These are phyloP conservation scores for Psittacula derbiana DNA, from an alignment of 2,797 vertebrate genomes.

Conservation along the genomic window DNA sequence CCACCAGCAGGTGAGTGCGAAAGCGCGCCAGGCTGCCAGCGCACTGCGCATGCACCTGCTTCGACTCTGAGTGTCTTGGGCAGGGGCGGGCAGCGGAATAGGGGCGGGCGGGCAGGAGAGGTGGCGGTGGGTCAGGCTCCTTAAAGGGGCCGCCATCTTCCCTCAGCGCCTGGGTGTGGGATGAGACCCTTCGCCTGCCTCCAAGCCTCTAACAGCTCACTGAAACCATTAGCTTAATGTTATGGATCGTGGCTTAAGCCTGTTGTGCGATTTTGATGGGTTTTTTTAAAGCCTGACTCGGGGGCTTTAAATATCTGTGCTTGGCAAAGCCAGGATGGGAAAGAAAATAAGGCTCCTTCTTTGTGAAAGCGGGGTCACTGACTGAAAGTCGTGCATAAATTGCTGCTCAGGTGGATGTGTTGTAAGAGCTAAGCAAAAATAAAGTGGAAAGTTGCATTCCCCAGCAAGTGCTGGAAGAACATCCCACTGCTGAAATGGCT, in stretches of 20 bases:
- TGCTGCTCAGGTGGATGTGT: background rate
- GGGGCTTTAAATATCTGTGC: background rate
- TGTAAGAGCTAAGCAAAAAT: background rate
- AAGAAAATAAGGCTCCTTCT: background rate
- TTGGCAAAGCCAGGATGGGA: background rate
- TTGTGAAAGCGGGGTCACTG: background rate
- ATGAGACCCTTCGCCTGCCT: accelerated
- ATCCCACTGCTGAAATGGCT: accelerated
- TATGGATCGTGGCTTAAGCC: accelerated
- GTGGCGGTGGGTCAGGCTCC: accelerated
- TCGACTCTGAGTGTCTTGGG: background rate
- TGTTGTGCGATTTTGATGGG: accelerated
- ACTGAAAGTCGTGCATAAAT: accelerated
- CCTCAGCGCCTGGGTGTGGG: background rate
- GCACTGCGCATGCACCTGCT: background rate
- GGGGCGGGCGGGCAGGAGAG: background rate
- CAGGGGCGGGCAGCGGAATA: background rate
- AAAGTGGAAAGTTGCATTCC: background rate
- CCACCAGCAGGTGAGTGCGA: background rate
- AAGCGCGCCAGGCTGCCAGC: background rate
- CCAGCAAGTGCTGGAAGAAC: accelerated
- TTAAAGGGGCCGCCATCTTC: background rate
- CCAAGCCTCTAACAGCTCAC: accelerated
- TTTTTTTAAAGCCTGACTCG: too few relatives aligned
- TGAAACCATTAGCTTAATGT: accelerated